A percentile compares a stretch with the other conserved stretches of the same genome.
Conservation (phyloP, 2,797 vertebrate genomes). For the Sciurus vulgaris region DNA sequence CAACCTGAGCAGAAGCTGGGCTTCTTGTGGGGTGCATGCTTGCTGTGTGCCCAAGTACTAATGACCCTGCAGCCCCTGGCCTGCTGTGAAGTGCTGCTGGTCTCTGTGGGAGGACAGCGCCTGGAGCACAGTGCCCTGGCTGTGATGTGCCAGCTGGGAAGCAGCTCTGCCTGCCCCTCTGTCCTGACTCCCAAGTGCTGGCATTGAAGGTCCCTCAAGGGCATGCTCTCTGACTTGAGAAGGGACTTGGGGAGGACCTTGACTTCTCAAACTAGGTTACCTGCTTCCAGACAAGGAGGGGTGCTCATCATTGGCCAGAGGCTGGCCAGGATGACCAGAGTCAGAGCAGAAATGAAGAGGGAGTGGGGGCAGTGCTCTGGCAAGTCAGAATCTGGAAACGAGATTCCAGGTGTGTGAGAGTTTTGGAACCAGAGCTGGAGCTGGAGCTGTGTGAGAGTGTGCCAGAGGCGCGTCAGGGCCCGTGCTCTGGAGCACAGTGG, state of each 20-base stretch:
- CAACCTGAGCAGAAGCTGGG: no score
- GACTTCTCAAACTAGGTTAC: neutral
- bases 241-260: neutral
- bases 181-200: no score
- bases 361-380: accelerated
- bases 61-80: neutral
- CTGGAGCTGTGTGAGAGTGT: accelerated
- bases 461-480: neutral
- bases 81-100: accelerated
- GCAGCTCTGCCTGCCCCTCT: neutral
- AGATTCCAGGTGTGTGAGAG: neutral
- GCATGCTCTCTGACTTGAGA: neutral
- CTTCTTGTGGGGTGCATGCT: neutral
- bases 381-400: neutral
- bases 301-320: accelerated
- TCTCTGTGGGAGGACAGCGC: no score
- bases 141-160: neutral
- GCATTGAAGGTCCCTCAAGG: no score
- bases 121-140: accelerated
- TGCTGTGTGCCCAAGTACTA: neutral
- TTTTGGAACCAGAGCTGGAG: neutral
- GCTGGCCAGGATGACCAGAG: neutral
- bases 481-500: no score
- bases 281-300: neutral
- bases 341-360: neutral